A percentile compares a stretch with the other conserved stretches of the same genome.
Evolutionary conservation across 2,797 vertebrate species (phyloP).

Genomic region (Coluber constrictor): DNA sequence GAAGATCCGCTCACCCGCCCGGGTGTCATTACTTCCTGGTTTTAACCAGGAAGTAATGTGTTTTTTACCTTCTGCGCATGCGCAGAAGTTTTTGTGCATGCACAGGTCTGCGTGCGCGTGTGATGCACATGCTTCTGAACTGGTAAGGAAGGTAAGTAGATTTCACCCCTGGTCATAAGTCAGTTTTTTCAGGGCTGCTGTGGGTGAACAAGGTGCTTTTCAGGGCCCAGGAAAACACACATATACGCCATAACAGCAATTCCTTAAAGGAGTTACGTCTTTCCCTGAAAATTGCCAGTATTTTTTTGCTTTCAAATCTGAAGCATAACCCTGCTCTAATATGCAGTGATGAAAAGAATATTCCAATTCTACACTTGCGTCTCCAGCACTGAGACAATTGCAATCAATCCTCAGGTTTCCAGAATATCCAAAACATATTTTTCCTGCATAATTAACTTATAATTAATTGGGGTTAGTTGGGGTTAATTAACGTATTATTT

Average conservation of each 20-base stretch:
- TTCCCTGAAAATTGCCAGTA: background rate
- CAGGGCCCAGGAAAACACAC: background rate
- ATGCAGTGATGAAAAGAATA: background rate
- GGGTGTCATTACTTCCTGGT: no score
- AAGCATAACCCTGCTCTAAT: background rate
- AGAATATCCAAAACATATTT: background rate
- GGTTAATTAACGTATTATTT: background rate
- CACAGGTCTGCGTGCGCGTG: no score
- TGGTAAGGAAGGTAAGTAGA: no score
- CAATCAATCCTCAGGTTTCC: background rate
- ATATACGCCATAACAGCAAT: background rate
- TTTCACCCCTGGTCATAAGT: background rate
- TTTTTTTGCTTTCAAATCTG: background rate
- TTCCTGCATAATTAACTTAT: background rate
- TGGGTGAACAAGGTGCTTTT: background rate
- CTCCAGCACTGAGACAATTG: background rate
- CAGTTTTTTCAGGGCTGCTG: background rate
- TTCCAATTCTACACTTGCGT: background rate
- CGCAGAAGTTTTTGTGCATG: no score
- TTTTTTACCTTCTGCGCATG: no score
- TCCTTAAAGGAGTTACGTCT: background rate
- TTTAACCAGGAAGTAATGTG: no score
- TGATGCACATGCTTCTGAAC: no score
- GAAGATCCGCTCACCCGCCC: no score
- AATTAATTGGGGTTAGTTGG: background rate